Percentiles rank a stretch among this genome's conserved stretches.
These are phyloP conservation scores for Siniperca obscura DNA, from an alignment of 2,797 vertebrate species.

Conservation along the genomic window DNA sequence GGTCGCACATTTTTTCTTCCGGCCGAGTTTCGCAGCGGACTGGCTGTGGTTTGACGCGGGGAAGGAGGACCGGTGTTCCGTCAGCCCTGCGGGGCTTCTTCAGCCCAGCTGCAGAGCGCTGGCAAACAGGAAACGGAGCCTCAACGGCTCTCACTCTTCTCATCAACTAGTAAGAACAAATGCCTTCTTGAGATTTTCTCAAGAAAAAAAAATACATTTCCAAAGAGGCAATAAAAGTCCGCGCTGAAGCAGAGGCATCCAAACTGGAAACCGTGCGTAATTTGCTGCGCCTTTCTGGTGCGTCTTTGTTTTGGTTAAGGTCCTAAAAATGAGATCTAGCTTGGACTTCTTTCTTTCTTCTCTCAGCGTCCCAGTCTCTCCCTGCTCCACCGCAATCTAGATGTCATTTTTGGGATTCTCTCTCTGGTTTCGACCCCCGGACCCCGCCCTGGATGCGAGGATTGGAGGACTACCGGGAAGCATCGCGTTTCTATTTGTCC, in stretches of 20 bases:
- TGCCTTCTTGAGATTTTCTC: conserved; percentile 38
- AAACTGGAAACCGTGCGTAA: conserved; percentile 26
- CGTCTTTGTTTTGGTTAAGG: neutral
- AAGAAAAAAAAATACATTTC: conserved; percentile 62
- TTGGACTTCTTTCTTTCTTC: conserved; percentile 50
- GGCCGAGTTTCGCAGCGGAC: conserved; percentile 22
- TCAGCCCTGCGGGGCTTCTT: conserved; percentile 54
- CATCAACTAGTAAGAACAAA: conserved; percentile 57
- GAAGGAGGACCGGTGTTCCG: conserved; percentile 31
- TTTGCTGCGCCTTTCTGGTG: neutral
- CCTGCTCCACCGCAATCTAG: conserved; percentile 72
- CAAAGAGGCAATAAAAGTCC: conserved; percentile 46
- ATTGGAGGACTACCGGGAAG: conserved; percentile 67
- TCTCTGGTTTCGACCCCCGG: conserved; percentile 63
- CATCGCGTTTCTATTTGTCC: conserved; percentile 53
- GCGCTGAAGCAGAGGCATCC: conserved; percentile 19
- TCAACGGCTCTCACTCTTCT: conserved; percentile 49
- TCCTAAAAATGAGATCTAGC: neutral
- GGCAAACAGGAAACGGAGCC: conserved; percentile 66
- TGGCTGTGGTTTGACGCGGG: conserved; percentile 33
- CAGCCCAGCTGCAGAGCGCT: conserved; percentile 63
- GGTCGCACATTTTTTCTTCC: conserved; percentile 85
- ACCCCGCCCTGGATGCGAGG: conserved; percentile 68
- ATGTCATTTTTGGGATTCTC: conserved; percentile 82
- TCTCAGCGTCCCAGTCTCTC: conserved; percentile 58